Evolutionary conservation across 2,797 vertebrate species (phyloP).

Genomic region (Catharus ustulatus): DNA sequence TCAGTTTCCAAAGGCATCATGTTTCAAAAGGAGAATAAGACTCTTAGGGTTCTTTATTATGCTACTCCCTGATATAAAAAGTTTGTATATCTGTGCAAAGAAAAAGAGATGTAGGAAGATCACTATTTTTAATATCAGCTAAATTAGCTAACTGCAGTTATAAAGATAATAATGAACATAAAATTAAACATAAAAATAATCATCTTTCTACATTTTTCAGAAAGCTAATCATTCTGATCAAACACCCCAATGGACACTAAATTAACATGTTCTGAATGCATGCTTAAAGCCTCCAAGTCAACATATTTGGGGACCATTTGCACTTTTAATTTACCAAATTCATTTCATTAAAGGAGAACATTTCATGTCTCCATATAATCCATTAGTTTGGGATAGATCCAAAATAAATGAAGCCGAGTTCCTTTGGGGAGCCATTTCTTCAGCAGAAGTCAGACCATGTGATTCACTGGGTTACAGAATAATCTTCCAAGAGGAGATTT

Average conservation of each 20-base stretch:
- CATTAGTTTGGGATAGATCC: conserved; percentile 22
- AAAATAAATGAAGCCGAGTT: conserved; percentile 32
- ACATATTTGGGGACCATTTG: neutral
- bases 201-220: neutral
- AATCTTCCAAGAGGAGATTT: neutral
- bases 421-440: conserved; percentile 4
- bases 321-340: neutral
- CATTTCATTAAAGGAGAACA: conserved; percentile 7
- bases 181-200: neutral
- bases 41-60: neutral
- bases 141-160: neutral
- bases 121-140: neutral
- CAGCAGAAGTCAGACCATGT: conserved; percentile 17
- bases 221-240: neutral
- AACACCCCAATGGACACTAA: neutral
- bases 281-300: neutral
- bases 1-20: neutral
- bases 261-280: neutral
- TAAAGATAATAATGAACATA: neutral
- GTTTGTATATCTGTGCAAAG: neutral
- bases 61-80: neutral
- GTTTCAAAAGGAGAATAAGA: neutral
- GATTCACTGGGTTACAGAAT: conserved; percentile 13
- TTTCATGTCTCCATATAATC: conserved; percentile 24
- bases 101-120: neutral